Evolutionary conservation across 2,113 vertebrate genomes (phyloP), one percentile per base, ranked within the genome.

Genomic region (Alouatta palliata): DNA sequence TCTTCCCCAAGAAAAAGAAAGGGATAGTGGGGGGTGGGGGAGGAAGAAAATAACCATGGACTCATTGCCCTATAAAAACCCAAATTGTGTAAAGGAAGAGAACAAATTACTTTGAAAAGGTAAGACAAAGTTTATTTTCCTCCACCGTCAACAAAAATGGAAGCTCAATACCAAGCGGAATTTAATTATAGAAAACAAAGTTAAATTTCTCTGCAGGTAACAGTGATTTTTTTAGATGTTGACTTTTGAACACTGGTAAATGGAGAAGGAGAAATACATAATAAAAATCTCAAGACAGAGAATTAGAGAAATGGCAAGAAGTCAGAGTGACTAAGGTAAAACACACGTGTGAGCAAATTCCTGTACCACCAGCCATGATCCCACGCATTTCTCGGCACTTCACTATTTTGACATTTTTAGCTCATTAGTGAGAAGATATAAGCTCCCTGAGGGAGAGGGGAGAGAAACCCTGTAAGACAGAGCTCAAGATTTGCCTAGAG

Each of bases 111-210:
- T 91, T 49, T 90, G 82, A 71, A 95, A 96, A 93, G 40, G 20
- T 47, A 45, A 84, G 25, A 66, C 37, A 52, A 80, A 84, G 1
- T 85, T 81, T 43, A 16, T 86, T 88, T 80, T 17, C 14, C 32
- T 75, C 43, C 8, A 91, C 40, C 35, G 80, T n/a, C 16, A 86
- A 32, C 13, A 73, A 19, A 91, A 84, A 91, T 9, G 43, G 64
- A 19, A 95, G 8, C 30, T 32, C 27, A 95, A 16, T 10, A 71
- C 25, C 43, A 70, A 32, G 27, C 16, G 76, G 43, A 95, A 10
- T 80, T 64, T 58, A 95, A 73, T 2, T 71, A 66, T 25, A 91
- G 80, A 83, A 84, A 93, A 81, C 8, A 83, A 87, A 45, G 45
- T 80, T 66, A 80, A 21, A 25, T 76, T 58, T 94, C 47, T 88